Conservation (phyloP, 2,797 vertebrate genomes). For the Danio choprae region DNA sequence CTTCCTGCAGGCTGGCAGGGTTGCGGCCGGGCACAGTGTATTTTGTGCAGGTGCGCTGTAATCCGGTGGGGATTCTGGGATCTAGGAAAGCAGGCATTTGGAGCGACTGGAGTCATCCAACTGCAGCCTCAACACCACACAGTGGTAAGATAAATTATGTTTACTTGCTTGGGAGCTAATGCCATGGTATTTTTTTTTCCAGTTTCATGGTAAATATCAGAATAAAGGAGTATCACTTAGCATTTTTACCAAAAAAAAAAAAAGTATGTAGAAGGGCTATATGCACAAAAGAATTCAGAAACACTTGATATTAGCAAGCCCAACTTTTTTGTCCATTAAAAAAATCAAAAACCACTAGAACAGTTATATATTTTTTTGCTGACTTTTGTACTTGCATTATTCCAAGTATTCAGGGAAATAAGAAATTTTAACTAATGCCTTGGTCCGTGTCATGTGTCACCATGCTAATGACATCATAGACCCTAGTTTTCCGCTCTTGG, state of each 20-base stretch:
- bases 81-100: conserved; percentile 96
- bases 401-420: too few relatives aligned
- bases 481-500: too few relatives aligned
- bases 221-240: neutral
- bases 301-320: too few relatives aligned
- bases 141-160: conserved; percentile 80
- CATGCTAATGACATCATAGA: too few relatives aligned
- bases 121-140: conserved; percentile 93
- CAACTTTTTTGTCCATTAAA: too few relatives aligned
- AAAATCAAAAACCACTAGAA: too few relatives aligned
- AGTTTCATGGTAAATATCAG: neutral
- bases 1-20: conserved; percentile 92
- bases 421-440: too few relatives aligned
- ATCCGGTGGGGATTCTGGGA: conserved; percentile 95
- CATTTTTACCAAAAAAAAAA: neutral
- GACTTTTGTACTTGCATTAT: too few relatives aligned
- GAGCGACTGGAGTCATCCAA: conserved; percentile 98
- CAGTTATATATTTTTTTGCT: too few relatives aligned
- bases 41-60: conserved; percentile 96
- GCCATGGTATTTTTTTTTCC: neutral
- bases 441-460: too few relatives aligned
- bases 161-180: neutral
- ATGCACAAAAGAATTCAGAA: too few relatives aligned
- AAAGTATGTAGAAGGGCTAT: too few relatives aligned
- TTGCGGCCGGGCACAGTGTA: conserved; percentile 94